Evolutionary conservation across 2,888 invertebrate genomes (phyloP).

Genomic region (Nezara viridula): DNA sequence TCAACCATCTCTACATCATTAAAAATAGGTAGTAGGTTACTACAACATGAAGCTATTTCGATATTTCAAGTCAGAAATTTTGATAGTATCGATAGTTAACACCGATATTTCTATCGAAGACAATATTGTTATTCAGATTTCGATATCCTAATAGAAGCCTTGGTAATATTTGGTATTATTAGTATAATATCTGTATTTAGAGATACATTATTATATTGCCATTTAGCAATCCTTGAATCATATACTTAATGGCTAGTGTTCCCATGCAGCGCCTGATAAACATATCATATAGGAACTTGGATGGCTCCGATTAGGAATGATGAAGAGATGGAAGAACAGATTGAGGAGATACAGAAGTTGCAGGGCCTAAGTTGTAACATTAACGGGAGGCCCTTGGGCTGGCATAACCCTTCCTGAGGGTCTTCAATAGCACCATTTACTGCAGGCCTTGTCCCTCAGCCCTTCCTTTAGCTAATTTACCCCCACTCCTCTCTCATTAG

Average conservation of each 20-base stretch:
- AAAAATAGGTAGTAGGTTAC: too few relatives aligned
- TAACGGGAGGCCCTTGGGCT: background rate
- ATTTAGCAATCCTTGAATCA: background rate
- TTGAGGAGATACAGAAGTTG: slow-evolving; percentile 44
- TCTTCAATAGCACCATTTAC: background rate
- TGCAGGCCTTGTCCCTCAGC: background rate
- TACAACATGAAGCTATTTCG: too few relatives aligned
- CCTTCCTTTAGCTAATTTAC: background rate
- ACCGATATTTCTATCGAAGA: too few relatives aligned
- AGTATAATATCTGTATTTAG: too few relatives aligned
- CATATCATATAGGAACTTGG: background rate
- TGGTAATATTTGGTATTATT: too few relatives aligned
- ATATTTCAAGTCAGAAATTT: too few relatives aligned
- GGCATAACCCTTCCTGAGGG: background rate
- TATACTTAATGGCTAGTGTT: background rate
- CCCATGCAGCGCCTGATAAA: background rate
- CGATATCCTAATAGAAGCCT: too few relatives aligned
- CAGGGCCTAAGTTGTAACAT: slow-evolving; percentile 16
- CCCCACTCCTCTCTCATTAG: background rate
- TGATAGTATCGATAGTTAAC: too few relatives aligned
- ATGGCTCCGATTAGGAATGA: background rate
- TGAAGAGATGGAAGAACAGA: background rate
- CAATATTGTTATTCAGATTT: too few relatives aligned
- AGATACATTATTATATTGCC: background rate
- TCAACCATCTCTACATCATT: too few relatives aligned